A percentile compares a stretch with the other conserved stretches of the same genome.
phyloP scores from a whole-genome alignment of 1,140 invertebrate genomes.

The Copidosoma floridanum region DNA sequence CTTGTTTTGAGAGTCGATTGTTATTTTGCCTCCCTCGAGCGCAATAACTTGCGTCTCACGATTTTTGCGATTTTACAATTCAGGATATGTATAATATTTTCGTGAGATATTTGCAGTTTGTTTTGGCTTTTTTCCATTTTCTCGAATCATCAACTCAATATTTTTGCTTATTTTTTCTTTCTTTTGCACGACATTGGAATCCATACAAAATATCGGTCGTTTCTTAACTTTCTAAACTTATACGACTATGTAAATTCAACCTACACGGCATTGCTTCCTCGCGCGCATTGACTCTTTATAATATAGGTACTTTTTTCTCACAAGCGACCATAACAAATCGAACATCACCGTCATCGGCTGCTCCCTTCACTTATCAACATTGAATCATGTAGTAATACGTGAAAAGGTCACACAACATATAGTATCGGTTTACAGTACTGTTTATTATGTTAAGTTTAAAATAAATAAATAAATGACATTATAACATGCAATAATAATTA shows the following conservation, averaged over 20 bases:
- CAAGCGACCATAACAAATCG: conserved; percentile 5
- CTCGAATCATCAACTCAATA: neutral
- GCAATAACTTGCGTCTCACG: too few species aligned
- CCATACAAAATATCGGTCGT: conserved; percentile 54
- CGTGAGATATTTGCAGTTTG: conserved; percentile 39
- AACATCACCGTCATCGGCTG: too few species aligned
- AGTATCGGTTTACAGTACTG: neutral
- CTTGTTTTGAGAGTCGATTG: conserved; percentile 12
- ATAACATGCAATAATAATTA: neutral
- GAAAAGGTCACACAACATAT: too few species aligned
- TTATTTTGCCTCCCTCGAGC: too few species aligned
- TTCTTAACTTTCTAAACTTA: conserved; percentile 44
- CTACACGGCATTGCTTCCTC: conserved; percentile 36
- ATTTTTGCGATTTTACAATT: neutral
- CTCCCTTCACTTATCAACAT: too few species aligned
- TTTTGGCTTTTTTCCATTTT: neutral
- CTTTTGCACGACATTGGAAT: conserved; percentile 52
- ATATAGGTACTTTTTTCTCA: too few species aligned
- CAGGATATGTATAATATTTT: conserved; percentile 45
- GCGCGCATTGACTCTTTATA: conserved; percentile 22
- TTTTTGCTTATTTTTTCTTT: conserved; percentile 25
- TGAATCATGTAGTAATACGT: too few species aligned
- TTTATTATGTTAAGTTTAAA: neutral
- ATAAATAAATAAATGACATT: neutral
- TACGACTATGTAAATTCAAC: conserved; percentile 41